These are phyloP conservation scores for Oncorhynchus mykiss DNA, from an alignment of 2,113 vertebrate species.

Conservation along the genomic window DNA sequence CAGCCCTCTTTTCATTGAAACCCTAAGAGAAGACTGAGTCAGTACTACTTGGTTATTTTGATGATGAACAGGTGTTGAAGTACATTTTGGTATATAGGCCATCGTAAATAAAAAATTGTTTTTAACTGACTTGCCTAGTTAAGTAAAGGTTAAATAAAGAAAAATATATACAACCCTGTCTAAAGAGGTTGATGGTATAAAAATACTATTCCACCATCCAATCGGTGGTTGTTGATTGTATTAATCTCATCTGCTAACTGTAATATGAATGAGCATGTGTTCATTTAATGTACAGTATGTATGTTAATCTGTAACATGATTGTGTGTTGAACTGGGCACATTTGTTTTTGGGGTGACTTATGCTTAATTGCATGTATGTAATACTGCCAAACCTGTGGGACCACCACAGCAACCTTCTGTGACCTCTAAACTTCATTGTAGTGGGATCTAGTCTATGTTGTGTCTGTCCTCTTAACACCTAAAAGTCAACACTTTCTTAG, in stretches of 20 bases:
- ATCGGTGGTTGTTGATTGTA: neutral
- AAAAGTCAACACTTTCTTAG: neutral
- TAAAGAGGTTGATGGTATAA: neutral
- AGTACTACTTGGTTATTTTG: neutral
- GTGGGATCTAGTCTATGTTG: neutral
- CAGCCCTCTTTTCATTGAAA: neutral
- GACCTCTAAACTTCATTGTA: slow-evolving; percentile 15
- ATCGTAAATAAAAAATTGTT: no score
- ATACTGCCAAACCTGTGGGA: slow-evolving; percentile 25
- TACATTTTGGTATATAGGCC: neutral
- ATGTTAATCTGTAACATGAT: neutral
- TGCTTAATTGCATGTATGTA: slow-evolving; percentile 8
- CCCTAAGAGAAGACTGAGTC: neutral
- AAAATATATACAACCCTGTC: neutral
- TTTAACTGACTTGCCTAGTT: no score
- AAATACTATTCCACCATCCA: neutral
- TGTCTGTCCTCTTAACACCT: neutral
- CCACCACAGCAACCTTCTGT: slow-evolving; percentile 13
- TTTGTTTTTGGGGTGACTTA: neutral
- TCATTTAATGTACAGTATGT: neutral
- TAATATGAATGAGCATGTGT: neutral
- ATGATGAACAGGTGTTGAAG: neutral
- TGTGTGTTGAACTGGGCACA: slow-evolving; percentile 10
- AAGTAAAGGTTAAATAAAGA: no score
- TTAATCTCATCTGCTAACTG: neutral